Conservation (phyloP, 2,888 invertebrate genomes). For the Ryuthela nishihirai region DNA sequence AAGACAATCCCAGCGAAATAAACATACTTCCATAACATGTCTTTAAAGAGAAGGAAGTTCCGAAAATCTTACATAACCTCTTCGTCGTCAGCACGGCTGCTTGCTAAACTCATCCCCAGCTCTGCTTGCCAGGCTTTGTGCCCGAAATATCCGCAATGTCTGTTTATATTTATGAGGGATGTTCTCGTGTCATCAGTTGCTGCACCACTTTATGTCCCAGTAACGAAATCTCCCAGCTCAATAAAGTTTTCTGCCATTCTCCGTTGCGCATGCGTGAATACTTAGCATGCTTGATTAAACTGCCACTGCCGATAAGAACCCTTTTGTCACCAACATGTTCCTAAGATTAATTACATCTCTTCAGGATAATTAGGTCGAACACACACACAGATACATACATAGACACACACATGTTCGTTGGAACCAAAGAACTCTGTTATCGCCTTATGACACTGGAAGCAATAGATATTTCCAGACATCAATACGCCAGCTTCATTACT, state of each 20-base stretch:
- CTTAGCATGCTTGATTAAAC: slow-evolving; percentile 46
- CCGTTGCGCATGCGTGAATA: slow-evolving; percentile 45
- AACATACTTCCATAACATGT: too few species aligned
- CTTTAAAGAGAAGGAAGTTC: too few species aligned
- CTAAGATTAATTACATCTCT: slow-evolving; percentile 40
- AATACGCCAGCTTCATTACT: slow-evolving; percentile 37
- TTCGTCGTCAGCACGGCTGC: too few species aligned
- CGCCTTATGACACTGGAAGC: slow-evolving; percentile 32
- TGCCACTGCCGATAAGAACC: slow-evolving; percentile 36
- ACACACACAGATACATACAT: too few species aligned
- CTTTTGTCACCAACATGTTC: slow-evolving; percentile 39
- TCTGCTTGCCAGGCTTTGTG: too few species aligned
- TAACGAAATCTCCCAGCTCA: slow-evolving; percentile 7
- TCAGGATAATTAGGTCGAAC: slow-evolving; percentile 38
- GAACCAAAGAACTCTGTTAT: too few species aligned
- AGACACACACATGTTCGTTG: slow-evolving; percentile 33
- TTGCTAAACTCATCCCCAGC: too few species aligned
- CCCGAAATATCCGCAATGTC: too few species aligned
- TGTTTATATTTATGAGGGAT: slow-evolving; percentile 35
- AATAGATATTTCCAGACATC: slow-evolving; percentile 37
- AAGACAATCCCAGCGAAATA: too few species aligned
- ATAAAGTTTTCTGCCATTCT: slow-evolving; percentile 22
- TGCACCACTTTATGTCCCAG: neutral
- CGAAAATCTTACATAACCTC: too few species aligned
- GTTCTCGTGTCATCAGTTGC: too few species aligned